A percentile compares a stretch with the other conserved stretches of the same genome.
Evolutionary conservation across 2,113 vertebrate species (phyloP).

Genomic region (Thomomys bottae): DNA sequence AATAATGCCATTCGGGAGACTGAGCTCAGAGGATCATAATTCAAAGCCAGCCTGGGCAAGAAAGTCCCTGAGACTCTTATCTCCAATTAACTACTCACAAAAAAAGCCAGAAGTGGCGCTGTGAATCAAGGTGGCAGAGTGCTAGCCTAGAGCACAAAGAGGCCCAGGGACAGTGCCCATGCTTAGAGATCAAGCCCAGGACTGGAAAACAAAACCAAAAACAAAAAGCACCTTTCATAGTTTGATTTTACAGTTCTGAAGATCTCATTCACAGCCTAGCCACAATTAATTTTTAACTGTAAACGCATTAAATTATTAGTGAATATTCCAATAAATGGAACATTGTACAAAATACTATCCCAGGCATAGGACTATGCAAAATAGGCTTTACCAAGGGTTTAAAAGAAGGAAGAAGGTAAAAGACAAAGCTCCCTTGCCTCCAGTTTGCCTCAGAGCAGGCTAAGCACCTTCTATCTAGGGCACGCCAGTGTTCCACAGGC

Average conservation of each 20-base stretch:
- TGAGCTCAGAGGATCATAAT: no score
- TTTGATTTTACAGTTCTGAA: not conserved
- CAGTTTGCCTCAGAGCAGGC: not conserved
- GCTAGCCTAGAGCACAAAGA: no score
- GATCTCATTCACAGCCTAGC: no score
- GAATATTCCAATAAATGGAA: slow-evolving; percentile 1
- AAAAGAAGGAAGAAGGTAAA: not conserved
- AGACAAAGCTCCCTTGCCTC: not conserved
- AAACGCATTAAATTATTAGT: slow-evolving; percentile 18
- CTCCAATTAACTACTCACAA: no score
- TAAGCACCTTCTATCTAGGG: not conserved
- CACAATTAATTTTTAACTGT: not conserved
- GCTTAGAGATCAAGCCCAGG: no score
- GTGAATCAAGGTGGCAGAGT: no score
- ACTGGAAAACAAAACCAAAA: not conserved
- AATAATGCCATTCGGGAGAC: no score
- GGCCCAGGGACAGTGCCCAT: no score
- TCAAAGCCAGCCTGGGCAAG: no score
- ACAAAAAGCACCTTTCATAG: not conserved
- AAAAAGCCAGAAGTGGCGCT: no score
- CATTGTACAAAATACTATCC: slow-evolving; percentile 39
- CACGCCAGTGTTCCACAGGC: not conserved
- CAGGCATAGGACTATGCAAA: not conserved
- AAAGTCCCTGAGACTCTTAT: no score
- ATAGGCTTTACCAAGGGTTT: not conserved